These are phyloP conservation scores for Arizona elegans DNA, from an alignment of 2,113 vertebrate genomes.

Conservation along the genomic window DNA sequence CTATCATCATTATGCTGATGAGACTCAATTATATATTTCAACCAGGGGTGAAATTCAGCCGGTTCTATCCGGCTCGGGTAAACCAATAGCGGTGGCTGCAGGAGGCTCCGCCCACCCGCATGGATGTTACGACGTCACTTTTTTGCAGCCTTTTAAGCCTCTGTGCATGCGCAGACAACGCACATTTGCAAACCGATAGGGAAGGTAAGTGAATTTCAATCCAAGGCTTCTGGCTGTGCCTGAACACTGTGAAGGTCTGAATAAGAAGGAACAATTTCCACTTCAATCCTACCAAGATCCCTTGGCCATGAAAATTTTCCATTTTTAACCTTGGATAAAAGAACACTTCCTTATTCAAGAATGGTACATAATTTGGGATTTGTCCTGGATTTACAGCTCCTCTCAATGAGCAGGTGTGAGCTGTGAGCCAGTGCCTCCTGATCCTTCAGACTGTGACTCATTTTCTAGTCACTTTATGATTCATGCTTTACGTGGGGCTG, in stretches of 20 bases:
- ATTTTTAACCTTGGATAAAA: neutral
- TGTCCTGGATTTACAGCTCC: neutral
- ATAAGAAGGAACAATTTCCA: neutral
- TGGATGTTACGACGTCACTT: too few species aligned
- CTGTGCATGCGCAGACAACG: too few species aligned
- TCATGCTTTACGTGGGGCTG: neutral
- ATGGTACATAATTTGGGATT: neutral
- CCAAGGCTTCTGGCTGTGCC: neutral
- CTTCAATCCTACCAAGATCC: neutral
- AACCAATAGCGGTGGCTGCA: too few species aligned
- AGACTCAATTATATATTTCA: neutral
- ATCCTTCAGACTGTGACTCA: neutral
- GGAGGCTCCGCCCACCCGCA: too few species aligned
- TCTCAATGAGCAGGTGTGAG: neutral
- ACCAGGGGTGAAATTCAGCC: too few species aligned
- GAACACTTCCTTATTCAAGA: neutral
- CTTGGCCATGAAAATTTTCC: neutral
- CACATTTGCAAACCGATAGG: too few species aligned
- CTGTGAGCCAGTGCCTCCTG: neutral
- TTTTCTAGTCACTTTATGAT: neutral
- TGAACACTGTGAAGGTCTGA: neutral
- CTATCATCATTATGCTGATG: neutral
- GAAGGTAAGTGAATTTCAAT: too few species aligned
- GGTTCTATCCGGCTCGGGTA: too few species aligned
- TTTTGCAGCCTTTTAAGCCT: too few species aligned